Conservation (phyloP, 2,888 invertebrate species). For the Nephrotoma guestfalica region DNA sequence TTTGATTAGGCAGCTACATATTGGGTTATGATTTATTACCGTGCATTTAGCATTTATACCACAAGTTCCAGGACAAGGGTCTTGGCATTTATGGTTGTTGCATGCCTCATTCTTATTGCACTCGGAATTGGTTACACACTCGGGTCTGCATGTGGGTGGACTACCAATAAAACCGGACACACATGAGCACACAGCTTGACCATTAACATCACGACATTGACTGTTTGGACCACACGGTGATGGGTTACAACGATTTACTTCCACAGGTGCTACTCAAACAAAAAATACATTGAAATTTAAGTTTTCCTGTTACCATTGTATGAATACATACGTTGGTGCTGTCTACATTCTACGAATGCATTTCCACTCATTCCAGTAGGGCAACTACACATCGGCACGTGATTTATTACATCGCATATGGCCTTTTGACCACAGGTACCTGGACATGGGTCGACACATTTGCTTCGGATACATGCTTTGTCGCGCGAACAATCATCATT, state of each 20-base stretch:
- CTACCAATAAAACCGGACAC: slow-evolving; percentile 46
- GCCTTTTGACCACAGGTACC: slow-evolving; percentile 66
- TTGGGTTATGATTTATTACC: slow-evolving; percentile 65
- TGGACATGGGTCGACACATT: slow-evolving; percentile 75
- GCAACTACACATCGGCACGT: slow-evolving; percentile 46
- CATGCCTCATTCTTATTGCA: slow-evolving; percentile 53
- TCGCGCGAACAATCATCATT: slow-evolving; percentile 65
- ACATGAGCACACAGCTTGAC: slow-evolving; percentile 49
- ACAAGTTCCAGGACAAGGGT: slow-evolving; percentile 62
- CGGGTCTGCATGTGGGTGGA: slow-evolving; percentile 56
- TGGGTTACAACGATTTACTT: slow-evolving; percentile 46
- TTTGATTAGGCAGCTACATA: slow-evolving; percentile 55
- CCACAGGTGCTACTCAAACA: slow-evolving; percentile 29
- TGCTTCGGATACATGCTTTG: slow-evolving; percentile 61
- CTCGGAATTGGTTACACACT: slow-evolving; percentile 56
- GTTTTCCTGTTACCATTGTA: slow-evolving; percentile 24
- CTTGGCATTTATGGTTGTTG: slow-evolving; percentile 54
- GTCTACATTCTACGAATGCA: slow-evolving; percentile 47
- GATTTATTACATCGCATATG: slow-evolving; percentile 64
- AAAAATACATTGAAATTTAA: background rate
- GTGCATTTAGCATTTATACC: slow-evolving; percentile 53
- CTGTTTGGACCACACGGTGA: slow-evolving; percentile 58
- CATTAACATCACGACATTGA: slow-evolving; percentile 46
- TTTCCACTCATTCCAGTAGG: slow-evolving; percentile 54
- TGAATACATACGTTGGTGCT: slow-evolving; percentile 36